Percentiles rank a stretch among this genome's conserved stretches.
Evolutionary conservation across 2,797 vertebrate genomes (phyloP).

Genomic region (Valencia hispanica): DNA sequence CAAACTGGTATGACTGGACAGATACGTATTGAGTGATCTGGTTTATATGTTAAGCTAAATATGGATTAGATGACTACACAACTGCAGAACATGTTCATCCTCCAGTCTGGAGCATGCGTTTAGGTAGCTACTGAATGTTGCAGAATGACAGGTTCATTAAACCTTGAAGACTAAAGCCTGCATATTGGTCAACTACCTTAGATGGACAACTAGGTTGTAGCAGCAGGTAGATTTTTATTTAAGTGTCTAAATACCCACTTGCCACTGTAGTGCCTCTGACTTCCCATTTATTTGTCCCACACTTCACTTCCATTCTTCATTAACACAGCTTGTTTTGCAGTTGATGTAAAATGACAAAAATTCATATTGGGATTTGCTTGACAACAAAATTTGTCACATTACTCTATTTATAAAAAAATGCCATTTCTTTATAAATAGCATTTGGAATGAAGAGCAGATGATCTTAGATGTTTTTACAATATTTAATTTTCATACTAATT

Average conservation of each 20-base stretch:
- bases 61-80: neutral
- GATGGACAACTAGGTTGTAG: neutral
- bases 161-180: neutral
- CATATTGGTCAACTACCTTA: neutral
- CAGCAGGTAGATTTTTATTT: neutral
- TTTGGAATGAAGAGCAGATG: neutral
- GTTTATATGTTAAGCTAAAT: neutral
- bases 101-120: neutral
- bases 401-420: neutral
- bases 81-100: neutral
- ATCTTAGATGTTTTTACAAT: neutral
- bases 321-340: neutral
- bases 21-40: neutral
- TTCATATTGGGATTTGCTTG: neutral
- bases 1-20: neutral
- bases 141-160: neutral
- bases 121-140: neutral
- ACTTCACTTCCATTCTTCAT: neutral
- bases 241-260: neutral
- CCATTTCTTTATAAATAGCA: no score
- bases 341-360: neutral
- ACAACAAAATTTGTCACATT: neutral
- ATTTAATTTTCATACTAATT: neutral
- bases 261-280: neutral
- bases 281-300: neutral